phyloP scores from a whole-genome alignment of 1,140 invertebrate genomes.

The Eurosta solidaginis region DNA sequence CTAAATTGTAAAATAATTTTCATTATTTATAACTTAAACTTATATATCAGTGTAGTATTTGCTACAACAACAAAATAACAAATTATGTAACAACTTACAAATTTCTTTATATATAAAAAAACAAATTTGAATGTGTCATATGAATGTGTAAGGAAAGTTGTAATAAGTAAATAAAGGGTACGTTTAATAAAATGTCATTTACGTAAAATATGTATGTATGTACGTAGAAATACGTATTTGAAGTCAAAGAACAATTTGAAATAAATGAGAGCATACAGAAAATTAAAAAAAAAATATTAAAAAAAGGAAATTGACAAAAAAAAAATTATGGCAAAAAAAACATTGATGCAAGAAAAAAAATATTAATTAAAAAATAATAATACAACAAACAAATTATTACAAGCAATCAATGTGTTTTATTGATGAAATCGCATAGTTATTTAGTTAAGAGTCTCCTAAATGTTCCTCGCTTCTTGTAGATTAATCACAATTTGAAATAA shows the following conservation, averaged over 20 bases:
- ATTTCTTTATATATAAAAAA: too few relatives aligned
- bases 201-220: too few relatives aligned
- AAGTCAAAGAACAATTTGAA: neutral
- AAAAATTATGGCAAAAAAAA: neutral
- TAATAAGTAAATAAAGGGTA: neutral
- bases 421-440: too few relatives aligned
- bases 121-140: slow-evolving; percentile 12
- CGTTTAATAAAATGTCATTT: neutral
- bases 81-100: neutral
- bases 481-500: too few relatives aligned
- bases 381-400: neutral
- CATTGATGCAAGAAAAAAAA: too few relatives aligned
- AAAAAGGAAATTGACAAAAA: slow-evolving; percentile 6
- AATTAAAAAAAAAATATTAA: neutral
- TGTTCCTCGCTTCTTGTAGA: too few relatives aligned
- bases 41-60: too few relatives aligned
- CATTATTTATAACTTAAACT: too few relatives aligned
- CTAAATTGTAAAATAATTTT: too few relatives aligned
- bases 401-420: neutral
- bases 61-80: neutral
- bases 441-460: too few relatives aligned
- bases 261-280: neutral
- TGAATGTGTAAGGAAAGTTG: neutral
- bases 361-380: too few relatives aligned
- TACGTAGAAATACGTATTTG: neutral